These are phyloP conservation scores for Anadara kagoshimensis DNA, from an alignment of 1,140 invertebrate species.

Conservation along the genomic window DNA sequence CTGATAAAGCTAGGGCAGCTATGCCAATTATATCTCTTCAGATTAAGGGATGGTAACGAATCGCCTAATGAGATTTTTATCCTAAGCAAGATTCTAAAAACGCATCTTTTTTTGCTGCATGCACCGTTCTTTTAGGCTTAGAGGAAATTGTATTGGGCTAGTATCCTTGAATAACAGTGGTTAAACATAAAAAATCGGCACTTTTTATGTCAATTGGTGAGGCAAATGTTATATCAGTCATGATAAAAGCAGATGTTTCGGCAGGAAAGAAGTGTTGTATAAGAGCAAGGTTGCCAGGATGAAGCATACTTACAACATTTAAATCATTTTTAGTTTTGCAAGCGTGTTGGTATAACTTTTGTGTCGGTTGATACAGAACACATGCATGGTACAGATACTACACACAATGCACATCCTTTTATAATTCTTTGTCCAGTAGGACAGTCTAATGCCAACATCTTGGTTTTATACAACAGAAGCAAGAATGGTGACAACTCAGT, in stretches of 20 bases:
- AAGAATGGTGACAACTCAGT: not conserved
- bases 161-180: constrained; percentile 5
- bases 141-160: constrained; percentile 13
- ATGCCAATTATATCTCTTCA: not conserved
- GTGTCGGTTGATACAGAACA: constrained; percentile 36
- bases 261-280: constrained; percentile 22
- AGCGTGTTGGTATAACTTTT: constrained; percentile 13
- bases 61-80: not conserved
- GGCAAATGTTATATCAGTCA: constrained; percentile 10
- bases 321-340: constrained; percentile 22
- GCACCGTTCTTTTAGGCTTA: constrained; percentile 2
- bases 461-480: constrained; percentile 12
- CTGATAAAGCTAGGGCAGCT: not conserved
- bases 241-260: constrained; percentile 2
- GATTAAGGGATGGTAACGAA: not conserved
- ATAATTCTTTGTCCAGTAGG: constrained; percentile 19
- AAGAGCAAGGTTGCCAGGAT: constrained; percentile 11
- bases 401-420: too few species aligned
- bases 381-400: constrained; percentile 23
- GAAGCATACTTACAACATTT: constrained; percentile 5
- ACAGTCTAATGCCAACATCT: constrained; percentile 23
- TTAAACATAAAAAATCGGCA: constrained; percentile 1
- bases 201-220: constrained; percentile 1
- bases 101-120: not conserved
- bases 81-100: constrained; percentile 4